phyloP scores from a whole-genome alignment of 2,113 vertebrate species.

The Hippocampus guttulatus region DNA sequence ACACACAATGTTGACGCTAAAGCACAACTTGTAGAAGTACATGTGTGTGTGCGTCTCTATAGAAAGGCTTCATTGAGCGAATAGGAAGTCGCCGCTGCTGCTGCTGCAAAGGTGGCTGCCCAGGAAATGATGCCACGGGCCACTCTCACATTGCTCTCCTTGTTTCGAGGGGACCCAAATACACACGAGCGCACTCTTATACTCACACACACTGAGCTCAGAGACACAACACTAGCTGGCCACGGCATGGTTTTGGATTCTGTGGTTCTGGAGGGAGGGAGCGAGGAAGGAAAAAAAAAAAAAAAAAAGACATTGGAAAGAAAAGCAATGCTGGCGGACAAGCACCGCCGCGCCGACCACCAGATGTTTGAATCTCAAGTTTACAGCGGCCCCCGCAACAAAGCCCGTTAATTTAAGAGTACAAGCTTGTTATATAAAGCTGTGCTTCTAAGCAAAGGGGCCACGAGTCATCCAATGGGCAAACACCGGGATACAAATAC shows the following conservation, averaged over 20 bases:
- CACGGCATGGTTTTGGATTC: constrained; percentile 59
- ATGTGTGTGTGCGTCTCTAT: constrained; percentile 32
- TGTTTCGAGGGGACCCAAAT: constrained; percentile 56
- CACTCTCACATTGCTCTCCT: constrained; percentile 64
- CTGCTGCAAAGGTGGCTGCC: constrained; percentile 60
- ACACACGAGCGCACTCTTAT: constrained; percentile 11
- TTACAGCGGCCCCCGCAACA: neutral
- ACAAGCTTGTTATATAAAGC: neutral
- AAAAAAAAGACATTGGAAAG: constrained; percentile 45
- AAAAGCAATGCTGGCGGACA: constrained; percentile 49
- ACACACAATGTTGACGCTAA: neutral
- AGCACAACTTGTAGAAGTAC: constrained; percentile 8
- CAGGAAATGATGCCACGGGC: constrained; percentile 75
- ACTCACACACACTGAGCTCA: constrained; percentile 44
- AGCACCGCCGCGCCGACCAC: constrained; percentile 20
- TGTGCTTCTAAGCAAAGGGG: neutral
- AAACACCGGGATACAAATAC: constrained; percentile 7
- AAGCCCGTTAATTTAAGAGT: neutral
- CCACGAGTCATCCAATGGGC: constrained; percentile 3
- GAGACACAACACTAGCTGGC: constrained; percentile 64
- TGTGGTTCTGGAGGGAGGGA: constrained; percentile 50
- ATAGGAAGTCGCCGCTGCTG: constrained; percentile 60
- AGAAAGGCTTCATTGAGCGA: constrained; percentile 72
- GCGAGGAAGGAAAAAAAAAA: constrained; percentile 1
- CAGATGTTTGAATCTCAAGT: constrained; percentile 2